A percentile compares a stretch with the other conserved stretches of the same genome.
Evolutionary conservation across 1,140 invertebrate species (phyloP).

Genomic region (Choristoneura fumiferana): DNA sequence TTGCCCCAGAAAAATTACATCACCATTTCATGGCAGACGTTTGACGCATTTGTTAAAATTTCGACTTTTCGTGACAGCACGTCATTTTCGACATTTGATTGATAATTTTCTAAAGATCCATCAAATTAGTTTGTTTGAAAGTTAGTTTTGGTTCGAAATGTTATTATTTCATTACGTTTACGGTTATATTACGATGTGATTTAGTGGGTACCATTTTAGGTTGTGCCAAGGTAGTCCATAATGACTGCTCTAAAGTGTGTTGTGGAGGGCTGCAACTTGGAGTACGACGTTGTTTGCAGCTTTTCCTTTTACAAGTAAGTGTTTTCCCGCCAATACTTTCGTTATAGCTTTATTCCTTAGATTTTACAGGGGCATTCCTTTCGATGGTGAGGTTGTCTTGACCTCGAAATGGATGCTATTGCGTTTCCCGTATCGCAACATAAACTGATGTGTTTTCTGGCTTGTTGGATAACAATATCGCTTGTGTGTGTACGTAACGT

Average conservation of each 20-base stretch:
- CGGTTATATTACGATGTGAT: slow-evolving; percentile 62
- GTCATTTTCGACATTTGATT: slow-evolving; percentile 78
- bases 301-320: slow-evolving; percentile 76
- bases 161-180: slow-evolving; percentile 57
- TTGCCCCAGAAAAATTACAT: slow-evolving; percentile 64
- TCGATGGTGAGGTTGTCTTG: background rate
- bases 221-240: slow-evolving; percentile 41
- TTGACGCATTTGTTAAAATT: slow-evolving; percentile 61
- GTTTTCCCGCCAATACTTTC: slow-evolving; percentile 34
- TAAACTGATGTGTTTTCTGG: background rate
- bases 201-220: slow-evolving; percentile 52
- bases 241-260: slow-evolving; percentile 70
- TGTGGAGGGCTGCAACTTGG: slow-evolving; percentile 70
- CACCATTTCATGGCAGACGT: slow-evolving; percentile 74
- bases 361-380: background rate
- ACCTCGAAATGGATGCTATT: background rate
- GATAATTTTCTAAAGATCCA: slow-evolving; percentile 76
- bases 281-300: slow-evolving; percentile 74
- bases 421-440: background rate
- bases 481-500: slow-evolving; percentile 3
- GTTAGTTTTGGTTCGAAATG: slow-evolving; percentile 74
- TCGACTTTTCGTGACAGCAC: slow-evolving; percentile 77
- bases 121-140: slow-evolving; percentile 78
- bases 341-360: slow-evolving; percentile 15
- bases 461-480: slow-evolving; percentile 9